phyloP scores from a whole-genome alignment of 2,797 vertebrate species.

The Sylvilagus floridanus region DNA sequence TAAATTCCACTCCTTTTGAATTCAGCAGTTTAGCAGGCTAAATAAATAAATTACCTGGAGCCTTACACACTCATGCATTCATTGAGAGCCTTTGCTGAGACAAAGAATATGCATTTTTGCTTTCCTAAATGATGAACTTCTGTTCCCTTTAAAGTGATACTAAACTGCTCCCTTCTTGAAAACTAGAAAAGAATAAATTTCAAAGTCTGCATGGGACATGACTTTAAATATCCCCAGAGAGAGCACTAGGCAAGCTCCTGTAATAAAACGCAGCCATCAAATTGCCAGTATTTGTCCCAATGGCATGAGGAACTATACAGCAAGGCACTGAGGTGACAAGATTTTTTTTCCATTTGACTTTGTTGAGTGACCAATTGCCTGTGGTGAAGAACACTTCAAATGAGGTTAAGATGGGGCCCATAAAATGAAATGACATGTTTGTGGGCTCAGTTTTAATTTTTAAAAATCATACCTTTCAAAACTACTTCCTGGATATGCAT shows the following conservation, averaged over 20 bases:
- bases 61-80: not conserved
- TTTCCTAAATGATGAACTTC: conserved; percentile 39
- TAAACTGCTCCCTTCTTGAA: conserved; percentile 25
- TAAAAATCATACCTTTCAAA: not conserved
- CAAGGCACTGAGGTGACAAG: not conserved
- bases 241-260: not conserved
- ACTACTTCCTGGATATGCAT: not conserved
- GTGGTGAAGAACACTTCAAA: not conserved
- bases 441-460: not conserved
- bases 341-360: not conserved
- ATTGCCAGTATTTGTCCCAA: conserved; percentile 62
- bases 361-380: not conserved
- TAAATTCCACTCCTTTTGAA: conserved; percentile 3
- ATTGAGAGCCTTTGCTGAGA: not conserved
- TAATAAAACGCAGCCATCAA: conserved; percentile 55
- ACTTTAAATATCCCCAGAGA: conserved; percentile 55
- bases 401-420: not conserved
- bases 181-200: conserved; percentile 59
- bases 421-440: not conserved
- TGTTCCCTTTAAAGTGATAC: conserved; percentile 6
- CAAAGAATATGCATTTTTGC: not conserved
- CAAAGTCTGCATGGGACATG: conserved; percentile 49
- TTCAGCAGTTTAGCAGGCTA: conserved; percentile 1
- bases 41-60: conserved; percentile 33
- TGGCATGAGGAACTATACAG: conserved; percentile 1